phyloP scores from a whole-genome alignment of 2,113 vertebrate genomes.

The Heteronetta atricapilla region DNA sequence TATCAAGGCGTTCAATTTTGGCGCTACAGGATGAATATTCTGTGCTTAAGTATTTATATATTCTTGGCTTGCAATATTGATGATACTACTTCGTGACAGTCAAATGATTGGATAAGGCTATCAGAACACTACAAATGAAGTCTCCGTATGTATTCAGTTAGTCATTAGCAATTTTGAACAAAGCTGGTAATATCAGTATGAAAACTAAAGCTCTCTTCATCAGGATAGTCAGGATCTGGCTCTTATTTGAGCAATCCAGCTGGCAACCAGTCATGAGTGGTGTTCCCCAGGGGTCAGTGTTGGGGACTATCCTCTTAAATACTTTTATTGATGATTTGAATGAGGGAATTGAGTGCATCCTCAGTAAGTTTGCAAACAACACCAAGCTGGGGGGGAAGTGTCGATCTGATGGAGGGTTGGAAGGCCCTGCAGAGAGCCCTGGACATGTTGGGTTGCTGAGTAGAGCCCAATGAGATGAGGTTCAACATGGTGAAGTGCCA shows the following conservation, averaged over 20 bases:
- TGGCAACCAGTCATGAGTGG: too few relatives aligned
- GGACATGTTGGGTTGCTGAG: too few relatives aligned
- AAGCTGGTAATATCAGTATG: neutral
- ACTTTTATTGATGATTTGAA: too few relatives aligned
- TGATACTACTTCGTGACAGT: neutral
- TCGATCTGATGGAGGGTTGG: too few relatives aligned
- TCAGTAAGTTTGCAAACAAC: too few relatives aligned
- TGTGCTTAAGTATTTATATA: neutral
- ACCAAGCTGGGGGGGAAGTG: too few relatives aligned
- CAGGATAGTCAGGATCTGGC: neutral
- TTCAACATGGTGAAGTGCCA: too few relatives aligned
- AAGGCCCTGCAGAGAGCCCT: too few relatives aligned
- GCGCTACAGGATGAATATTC: neutral
- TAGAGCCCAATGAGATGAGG: too few relatives aligned
- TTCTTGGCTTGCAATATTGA: neutral
- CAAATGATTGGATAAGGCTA: neutral
- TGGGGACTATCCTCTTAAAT: too few relatives aligned
- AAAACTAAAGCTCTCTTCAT: neutral
- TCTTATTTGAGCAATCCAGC: neutral
- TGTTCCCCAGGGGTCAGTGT: too few relatives aligned
- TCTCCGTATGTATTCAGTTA: neutral
- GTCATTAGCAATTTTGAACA: neutral
- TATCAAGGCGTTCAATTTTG: neutral
- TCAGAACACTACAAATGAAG: neutral
- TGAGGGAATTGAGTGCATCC: too few relatives aligned